A percentile compares a stretch with the other conserved stretches of the same genome.
Conservation (phyloP, 2,113 vertebrate genomes). For the Lepus europaeus region DNA sequence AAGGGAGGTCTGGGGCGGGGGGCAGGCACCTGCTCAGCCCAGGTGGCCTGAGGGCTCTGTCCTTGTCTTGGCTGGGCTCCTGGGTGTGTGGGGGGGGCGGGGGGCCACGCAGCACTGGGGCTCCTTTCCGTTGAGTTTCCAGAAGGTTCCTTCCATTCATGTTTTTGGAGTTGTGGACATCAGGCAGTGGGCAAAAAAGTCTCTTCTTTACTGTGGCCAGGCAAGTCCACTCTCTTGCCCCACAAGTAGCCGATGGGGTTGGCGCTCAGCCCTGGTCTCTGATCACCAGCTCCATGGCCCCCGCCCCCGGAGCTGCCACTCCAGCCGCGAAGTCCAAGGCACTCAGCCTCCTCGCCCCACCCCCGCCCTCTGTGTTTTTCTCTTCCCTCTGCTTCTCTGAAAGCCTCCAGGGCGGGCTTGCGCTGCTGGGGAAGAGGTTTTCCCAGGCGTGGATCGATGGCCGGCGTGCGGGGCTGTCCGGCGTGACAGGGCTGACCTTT, state of each 20-base stretch:
- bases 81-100: not conserved
- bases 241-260: not conserved
- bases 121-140: not conserved
- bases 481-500: conserved; percentile 80
- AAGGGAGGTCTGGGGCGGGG: no score
- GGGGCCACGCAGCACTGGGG: no score
- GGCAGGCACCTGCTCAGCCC: not conserved
- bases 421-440: conserved; percentile 77
- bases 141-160: not conserved
- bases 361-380: conserved; percentile 75
- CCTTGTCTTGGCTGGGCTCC: not conserved
- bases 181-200: not conserved
- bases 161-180: not conserved
- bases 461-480: not conserved
- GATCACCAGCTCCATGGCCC: fast-evolving
- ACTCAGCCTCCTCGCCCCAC: conserved; percentile 62
- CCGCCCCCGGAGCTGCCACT: fast-evolving
- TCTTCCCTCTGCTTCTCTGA: conserved; percentile 73
- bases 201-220: not conserved
- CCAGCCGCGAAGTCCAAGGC: fast-evolving
- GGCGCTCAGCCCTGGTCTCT: not conserved
- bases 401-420: conserved; percentile 13
- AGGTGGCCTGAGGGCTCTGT: not conserved
- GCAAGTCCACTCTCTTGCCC: fast-evolving
- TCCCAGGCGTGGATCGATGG: conserved; percentile 74